These are phyloP conservation scores for Enteromius fasciolatus DNA, from an alignment of 2,797 vertebrate species.

Conservation along the genomic window DNA sequence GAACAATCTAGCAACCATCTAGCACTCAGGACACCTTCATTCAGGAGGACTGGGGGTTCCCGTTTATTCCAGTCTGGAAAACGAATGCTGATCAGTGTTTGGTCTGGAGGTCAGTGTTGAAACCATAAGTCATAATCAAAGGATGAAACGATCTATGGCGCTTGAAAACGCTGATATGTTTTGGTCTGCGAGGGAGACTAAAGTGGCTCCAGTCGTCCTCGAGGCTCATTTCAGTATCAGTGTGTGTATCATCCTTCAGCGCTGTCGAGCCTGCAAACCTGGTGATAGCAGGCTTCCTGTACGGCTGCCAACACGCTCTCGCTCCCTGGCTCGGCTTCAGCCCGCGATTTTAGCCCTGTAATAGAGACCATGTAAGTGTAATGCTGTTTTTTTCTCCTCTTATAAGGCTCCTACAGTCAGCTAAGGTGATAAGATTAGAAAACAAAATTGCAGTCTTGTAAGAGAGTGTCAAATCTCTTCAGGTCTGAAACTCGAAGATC, in stretches of 20 bases:
- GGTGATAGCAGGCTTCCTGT: slow-evolving; percentile 43
- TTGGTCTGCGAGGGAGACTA: not conserved
- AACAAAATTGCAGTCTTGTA: slow-evolving; percentile 42
- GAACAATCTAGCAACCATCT: not conserved
- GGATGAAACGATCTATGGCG: not conserved
- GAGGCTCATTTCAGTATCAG: slow-evolving; percentile 15
- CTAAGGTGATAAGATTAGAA: slow-evolving; percentile 42
- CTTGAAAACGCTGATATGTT: not conserved
- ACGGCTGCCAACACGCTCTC: slow-evolving; percentile 25
- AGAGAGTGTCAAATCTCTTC: slow-evolving; percentile 15
- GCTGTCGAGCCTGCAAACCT: slow-evolving; percentile 22
- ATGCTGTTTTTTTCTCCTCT: slow-evolving; percentile 27
- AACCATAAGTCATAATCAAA: not conserved
- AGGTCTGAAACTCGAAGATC: slow-evolving; percentile 3
- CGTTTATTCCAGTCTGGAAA: not conserved
- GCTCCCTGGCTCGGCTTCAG: slow-evolving; percentile 6
- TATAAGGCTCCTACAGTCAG: slow-evolving; percentile 27
- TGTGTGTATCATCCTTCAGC: slow-evolving; percentile 31
- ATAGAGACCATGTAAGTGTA: slow-evolving; percentile 46
- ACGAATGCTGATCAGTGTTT: not conserved
- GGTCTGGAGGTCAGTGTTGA: not conserved
- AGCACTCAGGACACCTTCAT: not conserved
- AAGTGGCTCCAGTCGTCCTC: slow-evolving; percentile 24
- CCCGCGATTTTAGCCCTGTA: slow-evolving; percentile 36
- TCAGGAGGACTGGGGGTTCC: not conserved